phyloP scores from a whole-genome alignment of 2,113 vertebrate species.

The Regulus satrapa region DNA sequence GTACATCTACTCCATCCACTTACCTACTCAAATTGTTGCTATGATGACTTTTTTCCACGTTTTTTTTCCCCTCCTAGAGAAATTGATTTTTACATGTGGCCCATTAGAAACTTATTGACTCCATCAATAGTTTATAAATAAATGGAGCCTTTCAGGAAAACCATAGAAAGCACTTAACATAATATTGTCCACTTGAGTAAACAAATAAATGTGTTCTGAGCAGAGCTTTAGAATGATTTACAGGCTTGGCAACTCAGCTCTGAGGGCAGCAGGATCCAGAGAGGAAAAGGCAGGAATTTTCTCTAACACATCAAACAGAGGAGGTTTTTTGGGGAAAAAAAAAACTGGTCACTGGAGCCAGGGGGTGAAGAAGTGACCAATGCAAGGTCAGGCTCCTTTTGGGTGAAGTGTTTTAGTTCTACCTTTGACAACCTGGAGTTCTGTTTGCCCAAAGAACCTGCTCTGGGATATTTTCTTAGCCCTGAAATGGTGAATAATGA shows the following conservation, averaged over 20 bases:
- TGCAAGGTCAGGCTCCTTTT: neutral
- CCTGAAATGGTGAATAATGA: neutral
- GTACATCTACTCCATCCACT: neutral
- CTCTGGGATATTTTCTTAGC: neutral
- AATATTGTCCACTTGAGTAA: constrained; percentile 55
- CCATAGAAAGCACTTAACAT: constrained; percentile 56
- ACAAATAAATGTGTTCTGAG: constrained; percentile 62
- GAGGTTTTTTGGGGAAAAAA: neutral
- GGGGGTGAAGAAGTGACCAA: neutral
- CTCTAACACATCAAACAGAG: neutral
- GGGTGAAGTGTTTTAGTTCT: rapidly evolving
- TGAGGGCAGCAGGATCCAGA: neutral
- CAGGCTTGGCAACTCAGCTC: neutral
- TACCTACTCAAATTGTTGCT: neutral
- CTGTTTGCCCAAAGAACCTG: neutral
- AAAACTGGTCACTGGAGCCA: neutral
- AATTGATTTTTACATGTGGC: constrained; percentile 69
- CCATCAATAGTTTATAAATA: constrained; percentile 55
- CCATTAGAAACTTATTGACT: constrained; percentile 71
- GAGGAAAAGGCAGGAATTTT: neutral
- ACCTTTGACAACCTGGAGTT: no score
- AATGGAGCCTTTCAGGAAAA: constrained; percentile 52
- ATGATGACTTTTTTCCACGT: constrained; percentile 28
- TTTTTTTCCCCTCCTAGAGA: neutral
- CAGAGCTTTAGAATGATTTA: constrained; percentile 19